Conservation (phyloP, 2,113 vertebrate genomes). For the Hiodon alosoides region DNA sequence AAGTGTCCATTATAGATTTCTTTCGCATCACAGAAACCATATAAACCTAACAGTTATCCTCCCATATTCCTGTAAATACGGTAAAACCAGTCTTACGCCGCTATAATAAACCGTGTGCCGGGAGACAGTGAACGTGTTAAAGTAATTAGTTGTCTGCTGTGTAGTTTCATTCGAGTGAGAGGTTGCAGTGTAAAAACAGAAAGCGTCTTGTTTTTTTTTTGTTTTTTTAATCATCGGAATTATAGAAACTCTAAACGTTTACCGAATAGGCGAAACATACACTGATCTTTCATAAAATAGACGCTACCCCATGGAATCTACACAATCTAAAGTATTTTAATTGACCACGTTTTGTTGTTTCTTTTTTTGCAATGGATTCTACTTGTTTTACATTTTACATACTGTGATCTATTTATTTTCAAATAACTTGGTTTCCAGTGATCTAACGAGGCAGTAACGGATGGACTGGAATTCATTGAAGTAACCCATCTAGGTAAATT, state of each 20-base stretch:
- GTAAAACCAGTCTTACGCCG: background rate
- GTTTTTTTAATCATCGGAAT: background rate
- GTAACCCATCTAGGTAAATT: background rate
- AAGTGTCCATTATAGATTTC: too few species aligned
- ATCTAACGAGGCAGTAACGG: background rate
- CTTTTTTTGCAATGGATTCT: background rate
- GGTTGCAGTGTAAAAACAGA: background rate
- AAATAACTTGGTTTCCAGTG: background rate
- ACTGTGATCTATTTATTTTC: background rate
- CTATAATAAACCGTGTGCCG: background rate
- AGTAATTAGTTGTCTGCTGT: background rate
- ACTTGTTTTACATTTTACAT: background rate
- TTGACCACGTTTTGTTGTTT: background rate
- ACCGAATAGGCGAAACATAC: background rate
- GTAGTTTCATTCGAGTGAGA: background rate
- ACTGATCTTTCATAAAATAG: background rate
- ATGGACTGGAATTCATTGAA: background rate
- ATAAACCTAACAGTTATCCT: background rate
- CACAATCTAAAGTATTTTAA: background rate
- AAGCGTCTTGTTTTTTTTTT: background rate
- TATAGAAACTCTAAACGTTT: background rate
- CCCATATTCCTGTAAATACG: constrained; percentile 6
- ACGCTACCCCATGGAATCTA: background rate
- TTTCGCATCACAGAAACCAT: too few species aligned
- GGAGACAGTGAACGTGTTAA: background rate